phyloP scores from a whole-genome alignment of 64 coral and sea anemone species.

The Hydrozoanthus tunicans region DNA sequence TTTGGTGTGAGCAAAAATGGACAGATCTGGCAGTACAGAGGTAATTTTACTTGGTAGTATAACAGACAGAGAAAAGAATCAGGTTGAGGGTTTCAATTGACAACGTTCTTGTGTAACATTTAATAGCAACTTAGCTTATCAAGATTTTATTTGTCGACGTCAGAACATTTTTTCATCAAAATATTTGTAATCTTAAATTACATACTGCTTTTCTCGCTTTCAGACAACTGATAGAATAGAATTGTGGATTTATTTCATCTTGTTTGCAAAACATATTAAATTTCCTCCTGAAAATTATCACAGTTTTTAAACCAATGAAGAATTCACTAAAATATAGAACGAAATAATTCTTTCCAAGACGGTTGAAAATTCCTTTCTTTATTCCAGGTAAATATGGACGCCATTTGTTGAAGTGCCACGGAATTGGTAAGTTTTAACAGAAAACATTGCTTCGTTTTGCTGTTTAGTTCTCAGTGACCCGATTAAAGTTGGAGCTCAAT shows the following conservation, averaged over 20 bases:
- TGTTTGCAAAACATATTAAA: too few species aligned
- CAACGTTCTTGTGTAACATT: neutral
- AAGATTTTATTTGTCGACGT: too few species aligned
- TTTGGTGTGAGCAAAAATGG: constrained; percentile 29
- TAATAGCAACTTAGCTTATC: neutral
- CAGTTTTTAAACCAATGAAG: neutral
- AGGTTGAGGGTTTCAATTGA: neutral
- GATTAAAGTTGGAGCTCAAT: neutral
- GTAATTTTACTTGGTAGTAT: neutral
- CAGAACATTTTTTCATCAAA: too few species aligned
- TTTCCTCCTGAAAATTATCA: neutral
- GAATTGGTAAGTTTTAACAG: constrained; percentile 40
- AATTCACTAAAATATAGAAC: neutral
- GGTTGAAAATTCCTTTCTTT: neutral
- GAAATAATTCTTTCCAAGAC: neutral
- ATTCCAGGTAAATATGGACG: constrained; percentile 30
- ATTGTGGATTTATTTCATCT: too few species aligned
- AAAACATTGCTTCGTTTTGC: neutral
- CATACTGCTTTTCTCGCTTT: too few species aligned
- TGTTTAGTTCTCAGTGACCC: neutral
- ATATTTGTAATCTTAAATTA: too few species aligned
- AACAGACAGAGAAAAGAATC: neutral
- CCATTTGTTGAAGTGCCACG: constrained; percentile 34
- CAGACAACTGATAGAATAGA: too few species aligned
- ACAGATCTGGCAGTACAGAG: constrained; percentile 27